Percentiles rank a stretch among this genome's conserved stretches.
These are phyloP conservation scores for Aporophyla nigra DNA, from an alignment of 2,888 invertebrate species.

Conservation along the genomic window DNA sequence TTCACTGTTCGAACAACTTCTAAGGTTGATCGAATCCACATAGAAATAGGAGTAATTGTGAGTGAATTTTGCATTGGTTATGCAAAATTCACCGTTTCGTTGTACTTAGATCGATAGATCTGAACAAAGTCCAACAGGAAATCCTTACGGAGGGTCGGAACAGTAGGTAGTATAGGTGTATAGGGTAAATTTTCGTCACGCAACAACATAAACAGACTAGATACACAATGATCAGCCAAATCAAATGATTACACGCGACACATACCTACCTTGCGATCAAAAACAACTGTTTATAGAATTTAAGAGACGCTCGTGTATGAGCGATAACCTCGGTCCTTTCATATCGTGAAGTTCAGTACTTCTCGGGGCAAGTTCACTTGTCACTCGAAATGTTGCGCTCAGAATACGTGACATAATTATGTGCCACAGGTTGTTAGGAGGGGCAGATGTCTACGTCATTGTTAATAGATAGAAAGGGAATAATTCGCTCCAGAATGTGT, in stretches of 20 bases:
- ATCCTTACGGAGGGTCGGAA: not conserved
- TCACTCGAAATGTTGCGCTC: slow-evolving; percentile 48
- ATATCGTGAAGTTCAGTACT: slow-evolving; percentile 63
- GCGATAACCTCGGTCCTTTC: slow-evolving; percentile 64
- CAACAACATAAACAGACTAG: not conserved
- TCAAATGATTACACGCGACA: slow-evolving; percentile 30
- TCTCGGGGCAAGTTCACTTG: slow-evolving; percentile 63
- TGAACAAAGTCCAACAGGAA: not conserved
- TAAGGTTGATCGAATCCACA: too few species aligned
- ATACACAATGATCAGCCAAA: slow-evolving; percentile 4
- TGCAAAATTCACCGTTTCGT: too few species aligned
- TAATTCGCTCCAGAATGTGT: not conserved
- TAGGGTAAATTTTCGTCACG: not conserved
- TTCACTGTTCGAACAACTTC: not conserved
- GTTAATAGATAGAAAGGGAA: not conserved
- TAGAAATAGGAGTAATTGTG: not conserved
- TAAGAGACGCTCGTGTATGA: slow-evolving; percentile 59
- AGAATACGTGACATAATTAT: slow-evolving; percentile 36
- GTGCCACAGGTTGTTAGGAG: not conserved
- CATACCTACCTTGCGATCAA: slow-evolving; percentile 53
- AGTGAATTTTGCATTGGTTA: not conserved
- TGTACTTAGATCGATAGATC: not conserved
- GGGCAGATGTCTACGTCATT: slow-evolving; percentile 1
- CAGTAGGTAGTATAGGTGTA: not conserved
- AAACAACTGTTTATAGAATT: slow-evolving; percentile 58